A percentile compares a stretch with the other conserved stretches of the same genome.
These are phyloP conservation scores for Diaprepes abbreviatus DNA, from an alignment of 2,888 invertebrate genomes.

Conservation along the genomic window DNA sequence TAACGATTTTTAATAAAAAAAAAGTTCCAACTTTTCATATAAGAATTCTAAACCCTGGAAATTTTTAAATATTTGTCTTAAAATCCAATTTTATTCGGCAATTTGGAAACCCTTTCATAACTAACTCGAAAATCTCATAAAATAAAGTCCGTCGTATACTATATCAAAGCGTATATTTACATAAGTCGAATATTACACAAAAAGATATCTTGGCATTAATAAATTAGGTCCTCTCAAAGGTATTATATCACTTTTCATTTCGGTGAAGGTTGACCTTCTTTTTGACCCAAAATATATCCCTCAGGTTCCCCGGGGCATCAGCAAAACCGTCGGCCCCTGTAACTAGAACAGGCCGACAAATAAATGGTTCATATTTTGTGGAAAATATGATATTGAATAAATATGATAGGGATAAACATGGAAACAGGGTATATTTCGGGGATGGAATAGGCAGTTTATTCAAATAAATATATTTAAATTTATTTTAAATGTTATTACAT, in stretches of 20 bases:
- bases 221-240: conserved; percentile 10
- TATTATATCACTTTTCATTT: conserved; percentile 26
- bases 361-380: conserved; percentile 12
- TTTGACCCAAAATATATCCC: conserved; percentile 13
- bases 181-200: conserved; percentile 3
- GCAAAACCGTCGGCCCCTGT: conserved; percentile 4
- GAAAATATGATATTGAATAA: conserved; percentile 15
- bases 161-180: not conserved
- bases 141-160: not conserved
- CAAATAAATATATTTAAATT: not conserved
- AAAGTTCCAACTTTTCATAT: too few species aligned
- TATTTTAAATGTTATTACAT: not conserved
- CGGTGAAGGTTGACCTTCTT: conserved; percentile 22
- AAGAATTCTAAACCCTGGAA: too few species aligned
- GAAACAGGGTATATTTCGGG: not conserved
- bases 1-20: too few species aligned
- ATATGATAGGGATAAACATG: not conserved
- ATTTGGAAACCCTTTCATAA: too few species aligned
- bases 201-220: conserved; percentile 3
- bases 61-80: too few species aligned
- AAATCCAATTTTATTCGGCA: too few species aligned
- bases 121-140: not conserved
- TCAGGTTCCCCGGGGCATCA: conserved; percentile 2
- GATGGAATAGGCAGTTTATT: not conserved
- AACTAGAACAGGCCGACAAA: conserved; percentile 3